Conservation (phyloP, 2,113 vertebrate genomes). For the Amblyopsis rosae region DNA sequence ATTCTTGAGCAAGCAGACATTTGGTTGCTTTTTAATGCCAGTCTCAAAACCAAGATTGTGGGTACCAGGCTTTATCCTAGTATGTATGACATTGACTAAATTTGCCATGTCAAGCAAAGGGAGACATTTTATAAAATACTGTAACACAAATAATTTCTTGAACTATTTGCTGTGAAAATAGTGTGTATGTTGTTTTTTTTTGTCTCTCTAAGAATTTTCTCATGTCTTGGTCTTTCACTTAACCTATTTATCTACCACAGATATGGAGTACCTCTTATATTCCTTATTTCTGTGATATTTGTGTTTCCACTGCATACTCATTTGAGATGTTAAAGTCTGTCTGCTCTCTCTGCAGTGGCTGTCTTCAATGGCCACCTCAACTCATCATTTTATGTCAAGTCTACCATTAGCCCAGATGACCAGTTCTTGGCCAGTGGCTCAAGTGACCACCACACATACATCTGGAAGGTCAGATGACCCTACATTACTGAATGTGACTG, state of each 20-base stretch:
- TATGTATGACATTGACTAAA: no score
- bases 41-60: background rate
- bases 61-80: no score
- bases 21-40: background rate
- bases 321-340: background rate
- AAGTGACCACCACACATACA: constrained; percentile 86
- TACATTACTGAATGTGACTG: background rate
- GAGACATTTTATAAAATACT: no score
- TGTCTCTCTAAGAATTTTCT: no score
- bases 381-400: constrained; percentile 94
- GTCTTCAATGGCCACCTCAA: constrained; percentile 91
- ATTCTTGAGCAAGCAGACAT: no score
- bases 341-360: constrained; percentile 75
- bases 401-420: constrained; percentile 89
- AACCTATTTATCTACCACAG: no score
- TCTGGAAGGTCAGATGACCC: constrained; percentile 89
- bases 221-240: no score
- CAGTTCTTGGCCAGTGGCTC: constrained; percentile 96
- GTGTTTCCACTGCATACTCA: background rate
- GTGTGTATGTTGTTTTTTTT: no score
- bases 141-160: no score
- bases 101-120: no score
- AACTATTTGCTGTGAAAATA: no score
- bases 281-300: background rate
- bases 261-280: background rate